Base-by-base conservation (phyloP, 2,797 vertebrate species). In the Phoxinus dragarum region DNA sequence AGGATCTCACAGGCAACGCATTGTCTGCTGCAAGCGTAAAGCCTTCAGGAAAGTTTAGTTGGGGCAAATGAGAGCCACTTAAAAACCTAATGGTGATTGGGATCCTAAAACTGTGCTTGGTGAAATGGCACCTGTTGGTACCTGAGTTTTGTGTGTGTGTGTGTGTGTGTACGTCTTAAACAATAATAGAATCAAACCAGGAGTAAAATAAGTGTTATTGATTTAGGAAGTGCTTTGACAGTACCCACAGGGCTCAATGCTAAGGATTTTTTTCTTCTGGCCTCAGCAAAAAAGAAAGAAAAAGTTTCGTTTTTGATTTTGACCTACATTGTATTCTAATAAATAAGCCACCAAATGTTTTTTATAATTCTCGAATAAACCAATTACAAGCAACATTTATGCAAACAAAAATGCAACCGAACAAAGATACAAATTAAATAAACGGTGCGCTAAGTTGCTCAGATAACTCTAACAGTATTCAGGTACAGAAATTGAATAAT, bases 1-100 rank as follows among this genome's bases (percentile, higher is more conserved):
- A 36, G 8, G 40, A 74, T 84, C 16, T 80, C 64, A n/a, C 47
- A 68, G 69, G 40, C 74, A 68, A 80, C 36, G 66, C 44, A 40
- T 56, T 80, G 71, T 73, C 47, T 66, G 36, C 36, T 36, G 27
- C 21, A 61, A 67, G 40, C 36, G 47, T 44, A 42, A 75, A 23
- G 66, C 79, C 23, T 78, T 36, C 9, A 69, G 72, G 6, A 52
- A 47, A 68, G 38, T 67, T 49, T 66, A 31, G 64, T 67, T 76
- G 27, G 42, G 31, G 12, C 21, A 23, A 81, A 27, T 17, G 1
- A 42, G 31, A 74, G 54, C 1, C 3, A 14, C 38, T 72, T 73
- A 59, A 71, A 56, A 81, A 36, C 27, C 27, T 2, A 59, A 21
- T 21, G 21, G 68, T 47, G 12, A 31, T 23, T 72, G 16, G 23